These are phyloP conservation scores for Thalpophila matura DNA, from an alignment of 2,888 invertebrate species.

Conservation along the genomic window DNA sequence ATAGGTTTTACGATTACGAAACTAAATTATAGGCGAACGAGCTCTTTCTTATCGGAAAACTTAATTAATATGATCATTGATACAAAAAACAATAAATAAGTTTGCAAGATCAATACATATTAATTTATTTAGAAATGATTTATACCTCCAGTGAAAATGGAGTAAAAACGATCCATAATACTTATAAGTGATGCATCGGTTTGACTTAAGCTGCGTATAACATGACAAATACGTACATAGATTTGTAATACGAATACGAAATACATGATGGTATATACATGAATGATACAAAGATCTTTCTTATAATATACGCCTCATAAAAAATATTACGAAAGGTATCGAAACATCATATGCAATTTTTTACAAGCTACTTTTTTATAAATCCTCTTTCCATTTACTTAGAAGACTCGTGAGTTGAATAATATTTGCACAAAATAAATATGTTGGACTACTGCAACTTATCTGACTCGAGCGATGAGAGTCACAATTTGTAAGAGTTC, in stretches of 20 bases:
- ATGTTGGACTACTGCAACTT: conserved; percentile 63
- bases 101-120: too few relatives aligned
- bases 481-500: conserved; percentile 56
- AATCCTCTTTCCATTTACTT: conserved; percentile 46
- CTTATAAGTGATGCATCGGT: background rate
- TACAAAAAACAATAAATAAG: too few relatives aligned
- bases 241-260: too few relatives aligned
- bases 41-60: too few relatives aligned
- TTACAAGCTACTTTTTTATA: background rate
- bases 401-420: conserved; percentile 71
- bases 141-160: background rate
- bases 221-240: conserved; percentile 8
- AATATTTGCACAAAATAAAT: conserved; percentile 73
- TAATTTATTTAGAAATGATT: background rate
- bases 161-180: background rate
- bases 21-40: too few relatives aligned
- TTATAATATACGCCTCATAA: background rate
- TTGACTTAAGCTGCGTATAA: conserved; percentile 2
- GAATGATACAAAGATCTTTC: too few relatives aligned
- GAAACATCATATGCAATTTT: background rate
- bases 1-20: too few relatives aligned
- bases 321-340: background rate
- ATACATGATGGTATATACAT: too few relatives aligned
- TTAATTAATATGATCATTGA: too few relatives aligned
- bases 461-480: conserved; percentile 58